These are phyloP conservation scores for Agrochola litura DNA, from an alignment of 2,888 invertebrate species.

Conservation along the genomic window DNA sequence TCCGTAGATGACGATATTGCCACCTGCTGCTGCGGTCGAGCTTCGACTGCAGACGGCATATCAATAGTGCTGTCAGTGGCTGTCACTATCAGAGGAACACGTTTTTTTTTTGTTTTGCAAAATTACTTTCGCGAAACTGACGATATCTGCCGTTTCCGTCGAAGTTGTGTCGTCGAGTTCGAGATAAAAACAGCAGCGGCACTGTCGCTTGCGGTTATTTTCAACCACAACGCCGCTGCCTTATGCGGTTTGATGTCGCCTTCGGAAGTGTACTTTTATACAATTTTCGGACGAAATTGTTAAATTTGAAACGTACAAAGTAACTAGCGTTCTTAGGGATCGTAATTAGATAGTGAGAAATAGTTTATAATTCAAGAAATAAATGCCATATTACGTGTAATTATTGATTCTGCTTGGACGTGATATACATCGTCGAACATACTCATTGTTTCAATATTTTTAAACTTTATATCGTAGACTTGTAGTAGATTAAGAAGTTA, in stretches of 20 bases:
- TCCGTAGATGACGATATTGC: background rate
- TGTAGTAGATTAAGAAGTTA: background rate
- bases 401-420: background rate
- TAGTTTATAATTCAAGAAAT: constrained; percentile 20
- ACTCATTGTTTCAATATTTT: constrained; percentile 11
- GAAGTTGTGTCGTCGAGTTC: background rate
- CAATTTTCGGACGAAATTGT: background rate
- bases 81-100: background rate
- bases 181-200: background rate
- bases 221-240: background rate
- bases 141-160: background rate
- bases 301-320: constrained; percentile 8
- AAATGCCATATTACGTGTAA: constrained; percentile 19
- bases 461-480: background rate
- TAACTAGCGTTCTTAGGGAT: background rate
- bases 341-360: constrained; percentile 25
- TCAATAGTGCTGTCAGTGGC: background rate
- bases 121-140: background rate
- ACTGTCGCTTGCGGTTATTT: background rate
- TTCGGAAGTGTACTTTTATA: background rate
- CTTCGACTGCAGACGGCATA: background rate
- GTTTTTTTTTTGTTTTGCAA: background rate
- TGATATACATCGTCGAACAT: background rate
- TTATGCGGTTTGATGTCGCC: background rate
- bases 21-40: background rate